A percentile compares a stretch with the other conserved stretches of the same genome.
These are phyloP conservation scores for Ophioninae sp. DNA, from an alignment of 2,888 invertebrate species.

Conservation along the genomic window DNA sequence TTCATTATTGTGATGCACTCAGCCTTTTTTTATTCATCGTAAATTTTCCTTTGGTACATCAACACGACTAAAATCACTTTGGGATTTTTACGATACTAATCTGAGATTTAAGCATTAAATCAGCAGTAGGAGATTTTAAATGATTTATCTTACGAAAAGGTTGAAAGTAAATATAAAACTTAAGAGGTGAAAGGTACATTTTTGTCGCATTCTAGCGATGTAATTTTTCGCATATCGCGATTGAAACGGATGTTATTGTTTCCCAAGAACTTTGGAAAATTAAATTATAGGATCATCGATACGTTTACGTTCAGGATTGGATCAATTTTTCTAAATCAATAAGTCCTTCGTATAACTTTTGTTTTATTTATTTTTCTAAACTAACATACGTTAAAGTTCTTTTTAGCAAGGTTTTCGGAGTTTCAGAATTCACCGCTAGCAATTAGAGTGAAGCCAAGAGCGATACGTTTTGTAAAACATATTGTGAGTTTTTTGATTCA, in stretches of 20 bases:
- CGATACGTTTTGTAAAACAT: no score
- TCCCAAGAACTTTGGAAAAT: no score
- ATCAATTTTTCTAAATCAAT: background rate
- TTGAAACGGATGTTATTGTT: no score
- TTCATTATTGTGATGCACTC: background rate
- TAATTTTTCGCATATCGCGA: background rate
- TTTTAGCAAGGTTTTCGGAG: background rate
- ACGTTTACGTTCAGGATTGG: background rate
- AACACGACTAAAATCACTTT: background rate
- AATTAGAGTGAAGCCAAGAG: background rate
- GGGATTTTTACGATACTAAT: background rate
- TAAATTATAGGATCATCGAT: no score
- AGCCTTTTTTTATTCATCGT: background rate
- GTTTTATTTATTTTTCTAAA: background rate
- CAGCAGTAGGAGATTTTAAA: background rate
- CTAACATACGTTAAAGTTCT: background rate
- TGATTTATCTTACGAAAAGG: background rate
- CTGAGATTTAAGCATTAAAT: background rate
- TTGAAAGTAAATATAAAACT: background rate
- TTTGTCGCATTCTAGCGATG: background rate
- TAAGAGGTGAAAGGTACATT: background rate
- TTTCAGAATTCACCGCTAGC: background rate
- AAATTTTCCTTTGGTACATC: background rate
- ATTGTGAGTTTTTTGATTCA: no score
- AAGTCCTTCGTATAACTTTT: background rate